These are phyloP conservation scores for Margarornis squamiger DNA, from an alignment of 2,797 vertebrate species.

Conservation along the genomic window DNA sequence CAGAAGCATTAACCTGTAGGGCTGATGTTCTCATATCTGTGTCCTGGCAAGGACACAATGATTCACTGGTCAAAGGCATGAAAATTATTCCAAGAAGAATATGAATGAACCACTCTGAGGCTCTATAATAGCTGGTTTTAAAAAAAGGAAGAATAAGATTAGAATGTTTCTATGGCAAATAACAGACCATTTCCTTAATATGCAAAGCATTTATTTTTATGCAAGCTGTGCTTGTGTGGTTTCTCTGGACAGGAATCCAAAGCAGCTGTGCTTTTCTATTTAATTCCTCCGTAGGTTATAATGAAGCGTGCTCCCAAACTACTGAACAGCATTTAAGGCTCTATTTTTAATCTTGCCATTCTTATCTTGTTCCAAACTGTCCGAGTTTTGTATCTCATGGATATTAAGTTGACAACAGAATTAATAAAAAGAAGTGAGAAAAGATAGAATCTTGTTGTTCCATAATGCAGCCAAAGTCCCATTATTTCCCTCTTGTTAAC, in stretches of 20 bases:
- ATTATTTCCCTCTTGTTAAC: background rate
- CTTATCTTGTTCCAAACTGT: background rate
- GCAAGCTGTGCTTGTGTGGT: constrained; percentile 13
- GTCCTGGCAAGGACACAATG: background rate
- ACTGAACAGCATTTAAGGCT: background rate
- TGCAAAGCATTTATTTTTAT: constrained; percentile 38
- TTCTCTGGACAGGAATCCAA: constrained; percentile 48
- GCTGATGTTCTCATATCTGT: background rate
- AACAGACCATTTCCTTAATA: constrained; percentile 17
- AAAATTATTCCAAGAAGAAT: background rate
- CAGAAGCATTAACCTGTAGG: background rate
- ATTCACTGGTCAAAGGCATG: background rate
- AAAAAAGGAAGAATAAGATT: background rate
- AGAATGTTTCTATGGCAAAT: constrained; percentile 1
- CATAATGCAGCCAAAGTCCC: background rate
- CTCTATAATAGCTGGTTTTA: background rate
- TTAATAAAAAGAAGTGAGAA: background rate
- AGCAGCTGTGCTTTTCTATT: constrained; percentile 41
- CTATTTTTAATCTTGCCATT: constrained; percentile 12
- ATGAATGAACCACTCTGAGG: background rate
- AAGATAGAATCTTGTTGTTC: background rate
- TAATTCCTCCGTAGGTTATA: constrained; percentile 24
- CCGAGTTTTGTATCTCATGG: background rate
- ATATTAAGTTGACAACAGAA: background rate
- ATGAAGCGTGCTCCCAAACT: constrained; percentile 16